Percentiles rank a stretch among this genome's conserved stretches.
phyloP scores from a whole-genome alignment of 2,113 vertebrate genomes.

The Condylura cristata region DNA sequence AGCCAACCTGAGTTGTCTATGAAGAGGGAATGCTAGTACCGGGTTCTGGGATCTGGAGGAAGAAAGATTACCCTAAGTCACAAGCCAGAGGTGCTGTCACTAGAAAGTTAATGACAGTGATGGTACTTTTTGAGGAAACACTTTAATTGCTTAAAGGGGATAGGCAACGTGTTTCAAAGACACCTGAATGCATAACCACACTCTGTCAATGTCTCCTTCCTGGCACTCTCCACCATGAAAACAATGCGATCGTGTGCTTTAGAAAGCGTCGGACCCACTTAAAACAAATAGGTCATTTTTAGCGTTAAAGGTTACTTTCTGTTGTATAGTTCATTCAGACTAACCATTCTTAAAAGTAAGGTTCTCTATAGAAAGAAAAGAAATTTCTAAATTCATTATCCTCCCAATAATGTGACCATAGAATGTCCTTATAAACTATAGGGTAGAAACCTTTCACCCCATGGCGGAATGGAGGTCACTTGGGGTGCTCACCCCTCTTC shows the following conservation, averaged over 20 bases:
- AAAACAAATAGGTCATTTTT: neutral
- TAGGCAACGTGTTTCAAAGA: neutral
- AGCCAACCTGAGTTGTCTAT: neutral
- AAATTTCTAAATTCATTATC: neutral
- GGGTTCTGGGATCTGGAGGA: neutral
- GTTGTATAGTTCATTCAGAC: neutral
- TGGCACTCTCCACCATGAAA: neutral
- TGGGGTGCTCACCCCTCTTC: neutral
- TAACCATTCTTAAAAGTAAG: neutral
- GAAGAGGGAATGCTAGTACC: neutral
- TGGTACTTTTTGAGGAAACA: neutral
- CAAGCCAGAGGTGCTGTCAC: neutral
- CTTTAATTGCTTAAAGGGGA: neutral
- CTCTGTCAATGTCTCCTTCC: neutral
- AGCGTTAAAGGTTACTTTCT: slow-evolving; percentile 12
- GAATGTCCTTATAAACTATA: neutral
- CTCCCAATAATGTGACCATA: neutral
- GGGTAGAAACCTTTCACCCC: neutral
- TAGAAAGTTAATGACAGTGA: neutral
- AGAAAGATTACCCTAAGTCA: neutral
- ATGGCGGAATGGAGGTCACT: neutral
- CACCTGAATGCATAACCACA: neutral
- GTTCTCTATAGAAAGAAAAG: neutral
- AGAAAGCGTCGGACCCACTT: neutral
- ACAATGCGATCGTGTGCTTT: neutral